Evolutionary conservation across 2,888 invertebrate species (phyloP), one percentile per base, ranked within the genome.

Genomic region (Phytoseiulus persimilis): DNA sequence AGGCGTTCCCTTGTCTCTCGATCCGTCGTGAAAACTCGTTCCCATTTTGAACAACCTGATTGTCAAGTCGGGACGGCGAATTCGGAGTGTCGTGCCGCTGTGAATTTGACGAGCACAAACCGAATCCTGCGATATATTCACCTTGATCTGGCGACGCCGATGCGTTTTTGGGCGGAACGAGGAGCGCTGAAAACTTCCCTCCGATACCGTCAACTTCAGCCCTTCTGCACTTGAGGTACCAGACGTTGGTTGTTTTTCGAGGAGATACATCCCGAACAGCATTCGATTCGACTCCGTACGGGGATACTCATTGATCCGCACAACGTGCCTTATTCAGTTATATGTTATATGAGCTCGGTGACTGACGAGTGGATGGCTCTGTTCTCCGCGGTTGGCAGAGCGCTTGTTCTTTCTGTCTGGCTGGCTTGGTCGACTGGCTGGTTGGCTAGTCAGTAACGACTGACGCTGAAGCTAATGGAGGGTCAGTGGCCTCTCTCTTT

Each of bases 321-420:
- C 65, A 2, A 14, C 11, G 65, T 23, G 65, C 28, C 1, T 65
- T 23, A 65, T 65, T 65, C 65, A 65, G 65, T 65, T 65, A 65
- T 65, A 65, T 65, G 65, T 65, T 65, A 65, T 65, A 65, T 65
- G 18, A 18, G 18, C 65, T 65, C 65, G 65, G 28, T 28, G 65
- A 65, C 65, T 65, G 65, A 65, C 65, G 28, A 65, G 65, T 28
- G 65, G 65, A 14, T 28, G 65, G 65, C 28, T 65, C 65, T 18
- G 65, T 65, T 65, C 65, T 65, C 65, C 65, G 65, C 65, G 65
- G 65, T 65, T 28, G 65, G 65, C 65, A 18, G 65, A 23, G 65
- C 65, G 65, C 65, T 65, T 65, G 65, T 65, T 65, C 65, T 65
- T 65, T 65, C 65, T 65, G 65, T 65, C 65, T 65, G 65, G 65